phyloP scores from a whole-genome alignment of 1,140 invertebrate species.

The Nymphalis io region DNA sequence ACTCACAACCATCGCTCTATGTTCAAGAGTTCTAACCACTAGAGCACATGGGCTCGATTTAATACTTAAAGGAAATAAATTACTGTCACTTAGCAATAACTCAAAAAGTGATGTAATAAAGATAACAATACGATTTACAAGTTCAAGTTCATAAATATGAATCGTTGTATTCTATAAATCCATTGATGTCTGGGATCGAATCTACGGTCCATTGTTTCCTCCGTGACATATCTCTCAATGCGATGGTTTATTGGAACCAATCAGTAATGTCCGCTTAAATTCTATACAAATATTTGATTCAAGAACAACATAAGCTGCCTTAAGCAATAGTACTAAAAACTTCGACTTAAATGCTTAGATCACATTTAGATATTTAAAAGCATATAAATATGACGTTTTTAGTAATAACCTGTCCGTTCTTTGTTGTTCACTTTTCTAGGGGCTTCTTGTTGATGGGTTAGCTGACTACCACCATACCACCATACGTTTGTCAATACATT shows the following conservation, averaged over 20 bases:
- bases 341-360: too few species aligned
- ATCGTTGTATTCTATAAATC: constrained; percentile 41
- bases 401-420: too few species aligned
- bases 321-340: constrained; percentile 19
- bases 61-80: too few species aligned
- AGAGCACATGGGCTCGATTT: too few species aligned
- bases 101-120: neutral
- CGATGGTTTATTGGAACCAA: constrained; percentile 70
- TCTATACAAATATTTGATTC: constrained; percentile 57
- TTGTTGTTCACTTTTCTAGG: too few species aligned
- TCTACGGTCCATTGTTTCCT: constrained; percentile 62
- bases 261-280: constrained; percentile 74
- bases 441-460: too few species aligned
- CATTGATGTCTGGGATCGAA: constrained; percentile 58
- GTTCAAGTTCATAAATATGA: constrained; percentile 29
- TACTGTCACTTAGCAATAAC: neutral
- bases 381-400: too few species aligned
- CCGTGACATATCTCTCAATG: constrained; percentile 71
- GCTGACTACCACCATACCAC: too few species aligned
- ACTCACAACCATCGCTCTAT: too few species aligned
- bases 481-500: too few species aligned
- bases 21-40: too few species aligned
- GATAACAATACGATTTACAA: neutral
- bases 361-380: too few species aligned
- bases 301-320: neutral